Conservation (phyloP, 2,888 invertebrate species). For the Apeira syringaria region DNA sequence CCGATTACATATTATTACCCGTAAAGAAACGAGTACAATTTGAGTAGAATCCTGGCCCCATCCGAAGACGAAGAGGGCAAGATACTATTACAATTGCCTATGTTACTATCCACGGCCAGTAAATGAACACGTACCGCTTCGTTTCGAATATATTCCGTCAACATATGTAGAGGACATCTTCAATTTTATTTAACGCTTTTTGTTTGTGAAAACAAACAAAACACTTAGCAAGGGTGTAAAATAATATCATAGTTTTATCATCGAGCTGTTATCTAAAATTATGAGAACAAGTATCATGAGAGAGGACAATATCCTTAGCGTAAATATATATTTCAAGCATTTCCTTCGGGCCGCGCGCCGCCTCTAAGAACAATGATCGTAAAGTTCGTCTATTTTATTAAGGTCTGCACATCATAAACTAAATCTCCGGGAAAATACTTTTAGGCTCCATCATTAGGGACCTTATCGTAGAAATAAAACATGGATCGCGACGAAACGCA, state of each 20-base stretch:
- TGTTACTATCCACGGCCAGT: no score
- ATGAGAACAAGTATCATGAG: slow-evolving; percentile 16
- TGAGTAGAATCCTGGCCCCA: no score
- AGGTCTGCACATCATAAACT: slow-evolving; percentile 34
- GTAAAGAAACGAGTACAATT: no score
- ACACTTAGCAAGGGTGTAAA: slow-evolving; percentile 9
- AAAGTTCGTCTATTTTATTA: slow-evolving; percentile 33
- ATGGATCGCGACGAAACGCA: slow-evolving; percentile 24
- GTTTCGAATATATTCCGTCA: no score
- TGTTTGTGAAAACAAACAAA: no score
- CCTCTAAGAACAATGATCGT: slow-evolving; percentile 28
- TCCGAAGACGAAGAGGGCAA: no score
- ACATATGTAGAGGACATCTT: no score
- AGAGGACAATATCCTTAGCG: slow-evolving; percentile 18
- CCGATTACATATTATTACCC: no score
- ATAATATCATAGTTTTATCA: slow-evolving; percentile 22
- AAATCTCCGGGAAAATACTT: slow-evolving; percentile 34
- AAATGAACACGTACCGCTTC: no score
- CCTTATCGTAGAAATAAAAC: slow-evolving; percentile 33
- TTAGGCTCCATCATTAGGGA: slow-evolving; percentile 31
- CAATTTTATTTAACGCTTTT: no score
- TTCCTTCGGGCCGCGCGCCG: slow-evolving; percentile 23
- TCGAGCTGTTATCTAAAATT: slow-evolving; percentile 16
- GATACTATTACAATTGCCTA: no score
- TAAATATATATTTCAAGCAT: slow-evolving; percentile 17